Conservation (phyloP, 1,140 invertebrate genomes). For the Yoshiicerus persimilis region DNA sequence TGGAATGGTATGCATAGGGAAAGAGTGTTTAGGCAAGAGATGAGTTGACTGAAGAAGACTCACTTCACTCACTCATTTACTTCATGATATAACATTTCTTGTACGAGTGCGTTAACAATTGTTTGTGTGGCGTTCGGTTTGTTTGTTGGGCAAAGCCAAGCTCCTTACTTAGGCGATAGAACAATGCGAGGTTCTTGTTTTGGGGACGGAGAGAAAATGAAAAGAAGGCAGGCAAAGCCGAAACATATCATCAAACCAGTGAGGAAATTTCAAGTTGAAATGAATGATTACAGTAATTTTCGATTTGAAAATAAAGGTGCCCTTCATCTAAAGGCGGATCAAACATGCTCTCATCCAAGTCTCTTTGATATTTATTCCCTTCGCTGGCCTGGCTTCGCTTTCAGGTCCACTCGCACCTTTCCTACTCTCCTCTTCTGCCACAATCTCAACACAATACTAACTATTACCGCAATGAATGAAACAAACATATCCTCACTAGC, state of each 20-base stretch:
- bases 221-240: constrained; percentile 35
- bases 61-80: neutral
- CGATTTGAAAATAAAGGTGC: constrained; percentile 48
- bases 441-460: neutral
- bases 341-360: constrained; percentile 39
- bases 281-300: constrained; percentile 51
- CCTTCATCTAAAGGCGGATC: constrained; percentile 50
- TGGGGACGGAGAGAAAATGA: constrained; percentile 37
- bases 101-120: neutral
- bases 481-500: neutral
- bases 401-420: neutral
- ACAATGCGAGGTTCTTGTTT: neutral
- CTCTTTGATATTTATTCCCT: constrained; percentile 34
- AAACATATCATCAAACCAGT: constrained; percentile 49
- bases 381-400: neutral
- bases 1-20: neutral
- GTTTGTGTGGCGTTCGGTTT: neutral
- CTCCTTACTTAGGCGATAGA: neutral
- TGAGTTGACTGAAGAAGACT: neutral
- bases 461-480: neutral
- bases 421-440: neutral
- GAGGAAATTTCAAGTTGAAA: constrained; percentile 49
- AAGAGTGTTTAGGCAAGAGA: neutral
- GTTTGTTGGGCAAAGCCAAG: neutral
- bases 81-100: too few species aligned